Evolutionary conservation across 2,113 vertebrate species (phyloP), one percentile per base, ranked within the genome.

Genomic region (Litocranius walleri): DNA sequence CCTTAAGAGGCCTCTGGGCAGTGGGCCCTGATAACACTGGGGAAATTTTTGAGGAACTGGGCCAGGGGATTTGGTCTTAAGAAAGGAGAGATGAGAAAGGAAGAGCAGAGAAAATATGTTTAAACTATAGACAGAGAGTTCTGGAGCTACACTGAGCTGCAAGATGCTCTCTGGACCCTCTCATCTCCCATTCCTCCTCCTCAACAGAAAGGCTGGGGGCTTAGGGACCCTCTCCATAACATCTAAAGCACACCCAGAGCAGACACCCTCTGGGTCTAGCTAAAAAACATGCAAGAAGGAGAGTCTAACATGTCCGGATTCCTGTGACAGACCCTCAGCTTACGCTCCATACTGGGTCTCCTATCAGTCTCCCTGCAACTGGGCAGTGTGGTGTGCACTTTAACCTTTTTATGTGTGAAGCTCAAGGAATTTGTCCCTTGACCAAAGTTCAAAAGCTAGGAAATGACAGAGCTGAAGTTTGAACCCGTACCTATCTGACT

Each of bases 371-470:
- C 43, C 48, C 54, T 59, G 15, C 15, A 40, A 11, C 14, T 36
- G 21, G 54, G 45, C 30, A 82, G 80, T 27, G 12, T 1, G 2
- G 5, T 78, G 83, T 56, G 0, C 27, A 23, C 59, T 7, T 36
- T 95, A 78, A 50, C 7, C 27, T 52, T 74, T 90, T 61, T 15
- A 82, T 29, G 29, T 6, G 7, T 67, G 33, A 95, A 50, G 8
- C 21, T 94, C 50, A 30, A 91, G 86, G 30, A 95, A 40, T 71
- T 27, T 78, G 30, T 57, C n/a, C 10, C 11, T 78, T 93, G 77
- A 82, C 19, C 43, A 83, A 97, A 91, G 61, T 89, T 6, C 57
- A 95, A 97, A 88, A 59, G 10, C 7, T 45, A 61, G 36, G 21
- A 95, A 94, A 84, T 54, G 17, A 84, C 15, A 57, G 40, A 81